A percentile compares a stretch with the other conserved stretches of the same genome.
These are phyloP conservation scores for Heliocidaris erythrogramma DNA, from an alignment of 35 echinoderm and acorn worm genomes.

Conservation along the genomic window DNA sequence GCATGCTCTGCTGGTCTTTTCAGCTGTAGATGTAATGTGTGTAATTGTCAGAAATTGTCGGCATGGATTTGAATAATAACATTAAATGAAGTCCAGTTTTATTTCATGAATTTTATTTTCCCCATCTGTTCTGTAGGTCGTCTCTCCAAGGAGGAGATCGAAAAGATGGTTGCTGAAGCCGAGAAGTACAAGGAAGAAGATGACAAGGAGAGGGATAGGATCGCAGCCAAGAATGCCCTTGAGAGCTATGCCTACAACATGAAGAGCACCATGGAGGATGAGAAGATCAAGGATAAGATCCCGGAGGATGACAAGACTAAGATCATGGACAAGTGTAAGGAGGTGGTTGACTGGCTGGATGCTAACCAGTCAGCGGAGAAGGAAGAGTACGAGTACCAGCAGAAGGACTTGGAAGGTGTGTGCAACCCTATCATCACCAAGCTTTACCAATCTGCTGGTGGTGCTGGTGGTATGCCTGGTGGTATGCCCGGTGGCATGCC, in stretches of 20 bases:
- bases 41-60: no score
- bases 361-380: constrained; percentile 92
- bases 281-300: constrained; percentile 84
- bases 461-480: constrained; percentile 73
- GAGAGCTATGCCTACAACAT: constrained; percentile 93
- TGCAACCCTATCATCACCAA: constrained; percentile 86
- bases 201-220: constrained; percentile 63
- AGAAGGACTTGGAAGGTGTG: constrained; percentile 85
- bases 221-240: constrained; percentile 75
- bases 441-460: constrained; percentile 79
- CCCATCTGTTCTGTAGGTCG: constrained; percentile 58
- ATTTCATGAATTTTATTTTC: not conserved
- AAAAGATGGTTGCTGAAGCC: constrained; percentile 82
- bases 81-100: not conserved
- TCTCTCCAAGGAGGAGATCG: constrained; percentile 91
- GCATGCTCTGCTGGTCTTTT: no score
- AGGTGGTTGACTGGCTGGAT: constrained; percentile 79
- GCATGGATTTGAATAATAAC: not conserved
- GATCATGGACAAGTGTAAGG: constrained; percentile 76
- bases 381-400: constrained; percentile 90
- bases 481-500: constrained; percentile 93
- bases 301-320: constrained; percentile 69
- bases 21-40: no score
- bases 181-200: constrained; percentile 91
- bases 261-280: constrained; percentile 87